phyloP scores from a whole-genome alignment of 2,888 invertebrate genomes.

The Lymantria dispar region DNA sequence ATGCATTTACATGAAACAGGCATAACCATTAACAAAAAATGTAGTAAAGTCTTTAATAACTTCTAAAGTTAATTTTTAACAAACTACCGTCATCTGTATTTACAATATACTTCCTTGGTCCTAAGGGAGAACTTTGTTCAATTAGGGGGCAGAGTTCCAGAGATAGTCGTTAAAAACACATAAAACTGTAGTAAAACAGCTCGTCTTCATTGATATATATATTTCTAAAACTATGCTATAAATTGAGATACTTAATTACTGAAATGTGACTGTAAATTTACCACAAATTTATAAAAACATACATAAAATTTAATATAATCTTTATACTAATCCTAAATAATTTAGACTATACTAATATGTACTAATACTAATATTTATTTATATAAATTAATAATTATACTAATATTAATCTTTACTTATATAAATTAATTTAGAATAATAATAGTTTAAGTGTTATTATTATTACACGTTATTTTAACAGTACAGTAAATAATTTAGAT shows the following conservation, averaged over 20 bases:
- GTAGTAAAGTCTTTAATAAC: conserved; percentile 30
- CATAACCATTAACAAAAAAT: conserved; percentile 7
- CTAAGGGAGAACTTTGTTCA: conserved; percentile 19
- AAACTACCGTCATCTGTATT: conserved; percentile 28
- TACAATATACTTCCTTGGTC: conserved; percentile 18
- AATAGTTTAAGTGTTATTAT: no score
- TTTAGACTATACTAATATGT: no score
- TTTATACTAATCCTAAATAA: no score
- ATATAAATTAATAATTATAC: no score
- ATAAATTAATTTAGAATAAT: no score
- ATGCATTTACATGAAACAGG: conserved; percentile 2
- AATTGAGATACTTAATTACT: conserved; percentile 5
- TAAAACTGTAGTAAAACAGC: conserved; percentile 23
- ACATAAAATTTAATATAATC: not conserved
- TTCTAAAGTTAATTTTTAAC: conserved; percentile 26
- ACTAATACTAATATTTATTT: no score
- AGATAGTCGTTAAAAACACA: conserved; percentile 32
- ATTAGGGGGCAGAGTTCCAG: conserved; percentile 19
- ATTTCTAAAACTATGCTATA: not conserved
- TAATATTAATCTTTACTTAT: no score
- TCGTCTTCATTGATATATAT: conserved; percentile 4
- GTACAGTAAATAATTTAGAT: no score
- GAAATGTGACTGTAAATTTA: not conserved
- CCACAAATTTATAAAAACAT: not conserved
- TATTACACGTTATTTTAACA: no score